Conservation (phyloP, 2,113 vertebrate species). For the Strigops habroptila region DNA sequence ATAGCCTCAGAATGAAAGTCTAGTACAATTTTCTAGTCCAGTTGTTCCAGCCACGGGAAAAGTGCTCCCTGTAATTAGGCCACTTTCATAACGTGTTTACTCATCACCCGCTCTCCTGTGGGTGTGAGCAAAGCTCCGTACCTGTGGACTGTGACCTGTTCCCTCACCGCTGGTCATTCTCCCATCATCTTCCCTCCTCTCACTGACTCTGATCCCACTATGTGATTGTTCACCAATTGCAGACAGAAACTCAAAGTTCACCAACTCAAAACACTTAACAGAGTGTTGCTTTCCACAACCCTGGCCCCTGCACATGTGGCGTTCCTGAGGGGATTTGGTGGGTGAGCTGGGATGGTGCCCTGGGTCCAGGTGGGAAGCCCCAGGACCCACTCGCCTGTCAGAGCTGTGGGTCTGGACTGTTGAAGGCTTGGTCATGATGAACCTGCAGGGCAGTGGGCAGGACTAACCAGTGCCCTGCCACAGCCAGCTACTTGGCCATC, state of each 20-base stretch:
- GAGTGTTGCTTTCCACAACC: accelerated
- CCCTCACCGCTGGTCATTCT: accelerated
- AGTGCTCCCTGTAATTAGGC: background rate
- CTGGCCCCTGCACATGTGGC: accelerated
- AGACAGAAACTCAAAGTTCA: background rate
- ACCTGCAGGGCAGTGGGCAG: background rate
- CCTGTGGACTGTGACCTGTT: accelerated
- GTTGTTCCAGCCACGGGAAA: background rate
- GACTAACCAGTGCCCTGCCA: background rate
- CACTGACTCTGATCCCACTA: accelerated
- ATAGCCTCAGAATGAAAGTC: background rate
- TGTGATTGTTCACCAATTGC: accelerated
- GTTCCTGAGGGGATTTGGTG: background rate
- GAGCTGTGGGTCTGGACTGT: background rate
- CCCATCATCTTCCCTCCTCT: background rate
- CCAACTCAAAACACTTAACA: accelerated
- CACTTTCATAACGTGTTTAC: constrained; percentile 19
- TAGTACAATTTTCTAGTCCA: constrained; percentile 40
- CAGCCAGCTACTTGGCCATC: too few species aligned
- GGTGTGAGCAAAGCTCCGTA: background rate
- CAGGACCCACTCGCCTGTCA: accelerated
- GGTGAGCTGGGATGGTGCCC: too few species aligned
- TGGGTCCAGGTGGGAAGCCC: background rate
- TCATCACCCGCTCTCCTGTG: background rate
- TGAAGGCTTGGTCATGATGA: background rate